A percentile compares a stretch with the other conserved stretches of the same genome.
Evolutionary conservation across 2,888 invertebrate species (phyloP).

Genomic region (Parapristionchus giblindavisi): DNA sequence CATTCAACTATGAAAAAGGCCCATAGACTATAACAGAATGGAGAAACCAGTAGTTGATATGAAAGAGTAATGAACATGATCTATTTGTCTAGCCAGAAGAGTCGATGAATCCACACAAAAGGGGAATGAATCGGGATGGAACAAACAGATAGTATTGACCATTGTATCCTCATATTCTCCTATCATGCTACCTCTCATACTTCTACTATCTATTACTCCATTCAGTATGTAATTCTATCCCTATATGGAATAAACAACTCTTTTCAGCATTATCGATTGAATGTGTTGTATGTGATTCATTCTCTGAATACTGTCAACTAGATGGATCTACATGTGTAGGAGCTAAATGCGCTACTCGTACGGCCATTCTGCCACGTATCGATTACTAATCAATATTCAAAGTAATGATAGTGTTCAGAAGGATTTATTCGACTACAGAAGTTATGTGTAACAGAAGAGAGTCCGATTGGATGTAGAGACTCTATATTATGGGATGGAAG

Average conservation of each 20-base stretch:
- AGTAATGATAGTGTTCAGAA: background rate
- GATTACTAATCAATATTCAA: background rate
- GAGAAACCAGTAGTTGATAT: no score
- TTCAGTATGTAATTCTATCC: background rate
- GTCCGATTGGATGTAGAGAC: constrained; percentile 21
- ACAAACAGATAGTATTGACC: background rate
- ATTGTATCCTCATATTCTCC: no score
- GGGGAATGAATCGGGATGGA: constrained; percentile 4
- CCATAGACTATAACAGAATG: no score
- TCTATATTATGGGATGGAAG: constrained; percentile 28
- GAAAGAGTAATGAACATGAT: no score
- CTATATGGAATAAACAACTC: no score
- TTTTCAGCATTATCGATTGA: constrained; percentile 8
- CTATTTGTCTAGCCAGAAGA: constrained; percentile 23
- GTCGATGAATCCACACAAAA: background rate
- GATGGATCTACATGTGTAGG: constrained; percentile 27
- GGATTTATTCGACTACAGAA: constrained; percentile 33
- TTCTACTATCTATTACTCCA: background rate
- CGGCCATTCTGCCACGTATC: constrained; percentile 25
- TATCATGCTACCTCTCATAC: constrained; percentile 21
- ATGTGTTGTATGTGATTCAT: constrained; percentile 34
- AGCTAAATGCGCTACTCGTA: constrained; percentile 26
- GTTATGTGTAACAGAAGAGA: constrained; percentile 17
- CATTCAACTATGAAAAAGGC: no score
- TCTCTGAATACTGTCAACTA: constrained; percentile 33